Evolutionary conservation across 2,888 invertebrate genomes (phyloP).

Genomic region (Crossocerus cetratus): DNA sequence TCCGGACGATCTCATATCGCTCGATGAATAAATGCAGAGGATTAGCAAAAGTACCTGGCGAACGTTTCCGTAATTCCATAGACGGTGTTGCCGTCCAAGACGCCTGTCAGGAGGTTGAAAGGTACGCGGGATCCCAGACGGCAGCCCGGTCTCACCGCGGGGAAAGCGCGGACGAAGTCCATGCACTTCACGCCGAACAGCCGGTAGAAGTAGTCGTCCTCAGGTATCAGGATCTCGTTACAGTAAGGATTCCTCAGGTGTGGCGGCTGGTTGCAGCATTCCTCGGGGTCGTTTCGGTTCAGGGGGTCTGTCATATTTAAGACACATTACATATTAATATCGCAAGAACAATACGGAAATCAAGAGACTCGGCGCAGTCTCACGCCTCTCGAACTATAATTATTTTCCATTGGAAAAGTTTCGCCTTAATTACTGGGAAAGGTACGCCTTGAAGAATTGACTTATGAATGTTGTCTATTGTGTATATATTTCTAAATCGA

Average conservation of each 20-base stretch:
- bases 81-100: slow-evolving; percentile 92
- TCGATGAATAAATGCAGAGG: not conserved
- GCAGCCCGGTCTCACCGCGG: slow-evolving; percentile 91
- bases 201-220: slow-evolving; percentile 94
- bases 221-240: slow-evolving; percentile 91
- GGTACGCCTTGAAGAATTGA: no score
- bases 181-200: slow-evolving; percentile 91
- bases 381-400: no score
- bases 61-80: slow-evolving; percentile 92
- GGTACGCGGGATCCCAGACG: slow-evolving; percentile 90
- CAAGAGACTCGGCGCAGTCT: no score
- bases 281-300: slow-evolving; percentile 93
- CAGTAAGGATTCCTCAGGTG: slow-evolving; percentile 94
- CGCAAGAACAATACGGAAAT: no score
- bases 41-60: slow-evolving; percentile 82
- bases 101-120: slow-evolving; percentile 91
- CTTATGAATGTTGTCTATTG: no score
- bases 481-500: no score
- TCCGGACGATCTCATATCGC: no score
- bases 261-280: slow-evolving; percentile 89
- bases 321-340: no score
- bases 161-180: slow-evolving; percentile 93
- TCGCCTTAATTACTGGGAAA: no score
- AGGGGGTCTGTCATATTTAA: slow-evolving; percentile 91
- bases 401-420: no score